Base-by-base conservation (phyloP, 2,113 vertebrate genomes). In the Siniperca chuatsi region DNA sequence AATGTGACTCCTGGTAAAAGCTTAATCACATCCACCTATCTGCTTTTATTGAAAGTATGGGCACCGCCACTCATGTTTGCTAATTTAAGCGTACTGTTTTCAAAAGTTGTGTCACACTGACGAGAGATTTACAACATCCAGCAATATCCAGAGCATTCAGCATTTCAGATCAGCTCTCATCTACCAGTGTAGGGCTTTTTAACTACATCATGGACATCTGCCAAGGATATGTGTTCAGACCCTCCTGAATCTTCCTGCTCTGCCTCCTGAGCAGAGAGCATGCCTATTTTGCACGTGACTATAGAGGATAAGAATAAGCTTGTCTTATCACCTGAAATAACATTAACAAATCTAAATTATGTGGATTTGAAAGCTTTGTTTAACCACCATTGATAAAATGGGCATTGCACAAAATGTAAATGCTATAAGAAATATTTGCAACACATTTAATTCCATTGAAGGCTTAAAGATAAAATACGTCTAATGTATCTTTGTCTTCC, bases 181-280 rank as follows among this genome's bases (percentile, higher is more conserved):
- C 23, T 25, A 23, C 16, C 5, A 68, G 44, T 60, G 8, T 40
- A 5, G 40, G 16, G 52, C 8, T 57, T 71, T 82, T 40, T 55
- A 62, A 76, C 37, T 68, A n/a, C 69, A 67, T 52, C 61, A 62
- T 40, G 69, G 70, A 48, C 11, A 70, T 73, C 68, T 78, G 82
- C 29, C 40, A 66, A 66, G 52, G 52, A 60, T 20, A 50, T 40
- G 42, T 61, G 20, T 68, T 66, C 15, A 61, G 75, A 68, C 48
- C 50, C 33, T 70, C 66, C 40, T 18, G n/a, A 23, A 75, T 50
- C n/a, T 29, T 67, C 62, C 33, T 50, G 42, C 54, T 11, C 13
- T 25, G 48, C 61, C 21, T 69, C 23, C 57, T 25, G 21, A 12
- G 10, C 9, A 10, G 4, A 44, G 40, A 58, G 11, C n/a, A 58